Base-by-base conservation (phyloP, 2,797 vertebrate genomes). In the Coreius guichenoti region DNA sequence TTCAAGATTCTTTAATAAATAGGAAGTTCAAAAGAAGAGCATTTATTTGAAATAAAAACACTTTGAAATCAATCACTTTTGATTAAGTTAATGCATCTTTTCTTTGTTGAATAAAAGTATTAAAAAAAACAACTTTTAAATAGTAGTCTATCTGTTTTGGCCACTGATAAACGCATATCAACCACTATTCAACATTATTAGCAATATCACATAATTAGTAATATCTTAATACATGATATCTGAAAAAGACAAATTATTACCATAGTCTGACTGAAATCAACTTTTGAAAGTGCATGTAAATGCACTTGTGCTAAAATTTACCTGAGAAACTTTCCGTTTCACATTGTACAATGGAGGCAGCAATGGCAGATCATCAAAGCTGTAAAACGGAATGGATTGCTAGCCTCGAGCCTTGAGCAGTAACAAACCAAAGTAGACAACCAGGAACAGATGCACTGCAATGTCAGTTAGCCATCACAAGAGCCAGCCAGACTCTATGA, bases 391-490 rank as follows among this genome's bases (percentile, higher is more conserved):
- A 63, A 63, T 78, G 54, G 23, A 45, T 79, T 45, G 33, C 61
- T 79, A 79, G 36, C n/a, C 56, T 63, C 23, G 3, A 78, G 31
- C 31, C 13, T 26, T 43, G 14, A 61, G 58, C n/a, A 1, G 36
- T 45, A 79, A 79, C 76, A 80, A 83, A 65, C 45, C 47, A 74
- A n/a, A n/a, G n/a, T 76, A 76, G 58, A 83, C 72, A 83, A 67
- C 82, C 82, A 76, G 45, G 58, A 83, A 83, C 72, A 83, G 72
- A 83, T 75, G 81, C 69, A 47, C 58, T 29, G 45, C 8, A n/a
- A 51, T 16, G 13, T 74, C 56, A 74, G 54, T 61, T 58, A 72
- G 29, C 56, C 31, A 75, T 76, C 61, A 39, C 45, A 65, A 83
- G 31, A 65, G 61, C 81, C 58, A 83, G 70, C 21, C 56, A 76